Conservation (phyloP, 2,113 vertebrate species). For the Seriola quinqueradiata region DNA sequence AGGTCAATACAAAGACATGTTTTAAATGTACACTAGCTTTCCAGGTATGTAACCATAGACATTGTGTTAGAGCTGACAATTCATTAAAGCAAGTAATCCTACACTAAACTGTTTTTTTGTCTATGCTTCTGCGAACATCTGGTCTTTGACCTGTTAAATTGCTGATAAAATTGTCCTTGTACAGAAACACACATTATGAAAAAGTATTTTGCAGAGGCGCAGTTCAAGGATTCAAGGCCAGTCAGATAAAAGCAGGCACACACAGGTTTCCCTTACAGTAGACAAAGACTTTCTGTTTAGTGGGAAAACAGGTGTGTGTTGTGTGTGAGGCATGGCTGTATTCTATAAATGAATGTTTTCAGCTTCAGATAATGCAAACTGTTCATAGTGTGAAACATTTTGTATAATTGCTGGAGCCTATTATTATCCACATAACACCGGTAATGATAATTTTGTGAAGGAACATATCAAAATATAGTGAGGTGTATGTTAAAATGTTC, state of each 20-base stretch:
- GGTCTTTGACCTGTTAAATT: background rate
- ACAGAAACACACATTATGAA: conserved; percentile 1
- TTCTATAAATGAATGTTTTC: background rate
- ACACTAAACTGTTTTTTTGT: too few relatives aligned
- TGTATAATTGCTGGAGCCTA: background rate
- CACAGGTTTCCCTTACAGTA: background rate
- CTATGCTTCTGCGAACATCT: background rate
- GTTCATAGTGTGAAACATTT: background rate
- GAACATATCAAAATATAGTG: background rate
- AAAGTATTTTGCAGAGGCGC: background rate
- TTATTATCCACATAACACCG: background rate
- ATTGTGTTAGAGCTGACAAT: too few relatives aligned
- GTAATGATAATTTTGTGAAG: background rate
- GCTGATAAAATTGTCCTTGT: background rate
- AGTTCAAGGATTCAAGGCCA: conserved; percentile 40
- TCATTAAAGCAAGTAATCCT: too few relatives aligned
- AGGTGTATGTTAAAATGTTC: too few relatives aligned
- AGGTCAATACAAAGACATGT: too few relatives aligned
- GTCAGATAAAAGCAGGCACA: conserved; percentile 26
- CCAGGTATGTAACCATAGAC: too few relatives aligned
- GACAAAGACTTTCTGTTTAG: conserved; percentile 30
- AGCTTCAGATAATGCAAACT: background rate
- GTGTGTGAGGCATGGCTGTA: conserved; percentile 20
- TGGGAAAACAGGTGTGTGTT: conserved; percentile 44
- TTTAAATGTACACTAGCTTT: too few relatives aligned